These are phyloP conservation scores for Chrysomallon squamiferum DNA, from an alignment of 1,140 invertebrate genomes.

Conservation along the genomic window DNA sequence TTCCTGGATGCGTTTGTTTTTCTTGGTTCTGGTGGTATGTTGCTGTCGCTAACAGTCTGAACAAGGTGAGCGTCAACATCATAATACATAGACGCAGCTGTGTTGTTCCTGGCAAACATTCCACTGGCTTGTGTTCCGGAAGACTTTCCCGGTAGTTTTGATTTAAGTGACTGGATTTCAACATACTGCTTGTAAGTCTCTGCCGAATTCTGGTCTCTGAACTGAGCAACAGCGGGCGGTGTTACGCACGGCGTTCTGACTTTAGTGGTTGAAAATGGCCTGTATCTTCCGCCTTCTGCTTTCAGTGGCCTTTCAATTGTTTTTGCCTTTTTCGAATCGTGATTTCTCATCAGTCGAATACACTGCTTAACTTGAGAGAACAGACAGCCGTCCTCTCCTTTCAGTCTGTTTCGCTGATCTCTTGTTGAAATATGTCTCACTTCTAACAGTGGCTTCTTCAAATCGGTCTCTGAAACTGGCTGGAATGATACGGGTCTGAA, in stretches of 20 bases:
- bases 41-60: not conserved
- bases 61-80: not conserved
- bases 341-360: not conserved
- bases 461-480: not conserved
- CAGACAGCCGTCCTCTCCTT: not conserved
- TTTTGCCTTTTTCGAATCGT: not conserved
- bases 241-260: not conserved
- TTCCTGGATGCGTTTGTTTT: not conserved
- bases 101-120: not conserved
- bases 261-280: not conserved
- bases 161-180: not conserved
- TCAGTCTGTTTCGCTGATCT: not conserved
- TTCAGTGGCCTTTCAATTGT: not conserved
- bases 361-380: slow-evolving; percentile 2
- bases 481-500: not conserved
- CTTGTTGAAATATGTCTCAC: not conserved
- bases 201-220: not conserved
- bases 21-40: not conserved
- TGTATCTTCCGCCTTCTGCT: not conserved
- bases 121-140: not conserved
- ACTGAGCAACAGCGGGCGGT: not conserved
- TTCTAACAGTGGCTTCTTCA: not conserved
- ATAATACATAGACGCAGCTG: not conserved
- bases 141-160: not conserved
- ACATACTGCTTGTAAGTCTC: not conserved